A percentile compares a stretch with the other conserved stretches of the same genome.
These are phyloP conservation scores for Pocillopora meandrina DNA, from an alignment of 92 coral and sea anemone species.

Conservation along the genomic window DNA sequence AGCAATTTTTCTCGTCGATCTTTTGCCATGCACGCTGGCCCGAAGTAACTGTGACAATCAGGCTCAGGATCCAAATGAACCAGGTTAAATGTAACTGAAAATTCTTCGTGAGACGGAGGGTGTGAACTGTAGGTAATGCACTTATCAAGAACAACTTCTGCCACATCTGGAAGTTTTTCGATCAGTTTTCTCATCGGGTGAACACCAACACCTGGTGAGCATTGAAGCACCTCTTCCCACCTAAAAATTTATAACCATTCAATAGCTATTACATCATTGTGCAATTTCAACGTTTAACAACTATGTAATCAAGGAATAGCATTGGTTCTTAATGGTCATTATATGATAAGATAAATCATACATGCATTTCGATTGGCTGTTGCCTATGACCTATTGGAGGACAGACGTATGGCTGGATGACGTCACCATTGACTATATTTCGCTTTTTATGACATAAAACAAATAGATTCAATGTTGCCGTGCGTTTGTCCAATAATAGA, in stretches of 20 bases:
- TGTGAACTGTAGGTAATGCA: slow-evolving; percentile 64
- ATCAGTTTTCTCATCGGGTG: slow-evolving; percentile 61
- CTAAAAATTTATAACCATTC: background rate
- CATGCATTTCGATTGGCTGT: too few relatives aligned
- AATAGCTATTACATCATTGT: background rate
- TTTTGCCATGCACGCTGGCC: slow-evolving; percentile 64
- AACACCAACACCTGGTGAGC: background rate
- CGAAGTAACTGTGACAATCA: slow-evolving; percentile 24
- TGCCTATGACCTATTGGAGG: too few relatives aligned
- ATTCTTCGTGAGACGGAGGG: slow-evolving; percentile 65
- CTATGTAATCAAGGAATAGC: too few relatives aligned
- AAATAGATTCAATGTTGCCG: too few relatives aligned
- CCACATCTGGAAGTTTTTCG: slow-evolving; percentile 73
- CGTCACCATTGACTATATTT: too few relatives aligned
- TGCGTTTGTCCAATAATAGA: too few relatives aligned
- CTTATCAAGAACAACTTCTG: slow-evolving; percentile 75
- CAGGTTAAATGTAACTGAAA: slow-evolving; percentile 69
- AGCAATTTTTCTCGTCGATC: slow-evolving; percentile 71
- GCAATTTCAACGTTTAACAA: background rate
- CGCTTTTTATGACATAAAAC: too few relatives aligned
- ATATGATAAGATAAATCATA: background rate
- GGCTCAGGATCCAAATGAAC: slow-evolving; percentile 65
- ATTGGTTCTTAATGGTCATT: too few relatives aligned
- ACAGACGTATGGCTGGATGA: too few relatives aligned
- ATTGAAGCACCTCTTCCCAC: slow-evolving; percentile 35